Percentiles rank a stretch among this genome's conserved stretches.
phyloP scores from a whole-genome alignment of 2,888 invertebrate genomes.

The Coelinius sp. region DNA sequence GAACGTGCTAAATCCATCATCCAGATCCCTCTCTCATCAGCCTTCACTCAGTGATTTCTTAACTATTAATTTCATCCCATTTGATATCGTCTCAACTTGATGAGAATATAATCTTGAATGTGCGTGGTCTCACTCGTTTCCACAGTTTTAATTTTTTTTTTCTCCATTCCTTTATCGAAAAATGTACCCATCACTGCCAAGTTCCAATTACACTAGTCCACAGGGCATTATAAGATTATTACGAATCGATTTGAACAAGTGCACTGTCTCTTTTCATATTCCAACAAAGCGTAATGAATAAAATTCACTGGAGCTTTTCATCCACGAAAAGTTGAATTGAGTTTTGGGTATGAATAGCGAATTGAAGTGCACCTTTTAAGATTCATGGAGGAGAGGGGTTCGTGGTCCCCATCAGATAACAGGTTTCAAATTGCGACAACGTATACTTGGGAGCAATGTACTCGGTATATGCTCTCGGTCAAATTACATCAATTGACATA shows the following conservation, averaged over 20 bases:
- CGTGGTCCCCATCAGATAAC: slow-evolving; percentile 1
- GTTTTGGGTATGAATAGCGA: not conserved
- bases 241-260: slow-evolving; percentile 35
- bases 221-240: slow-evolving; percentile 41
- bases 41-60: slow-evolving; percentile 45
- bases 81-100: slow-evolving; percentile 53
- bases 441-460: slow-evolving; percentile 19
- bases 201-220: slow-evolving; percentile 32
- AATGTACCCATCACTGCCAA: slow-evolving; percentile 15
- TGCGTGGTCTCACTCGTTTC: slow-evolving; percentile 62
- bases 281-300: slow-evolving; percentile 3
- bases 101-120: slow-evolving; percentile 67
- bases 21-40: not conserved
- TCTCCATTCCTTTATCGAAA: slow-evolving; percentile 8
- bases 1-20: slow-evolving; percentile 41
- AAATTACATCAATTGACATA: slow-evolving; percentile 53
- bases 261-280: not conserved
- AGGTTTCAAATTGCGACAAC: slow-evolving; percentile 18
- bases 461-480: slow-evolving; percentile 22
- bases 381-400: not conserved
- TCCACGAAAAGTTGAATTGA: not conserved
- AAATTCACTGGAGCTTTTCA: not conserved
- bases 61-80: slow-evolving; percentile 47
- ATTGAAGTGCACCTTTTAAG: slow-evolving; percentile 8
- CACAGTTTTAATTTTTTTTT: slow-evolving; percentile 29